These are phyloP conservation scores for Colossoma macropomum DNA, from an alignment of 2,113 vertebrate genomes.

Conservation along the genomic window DNA sequence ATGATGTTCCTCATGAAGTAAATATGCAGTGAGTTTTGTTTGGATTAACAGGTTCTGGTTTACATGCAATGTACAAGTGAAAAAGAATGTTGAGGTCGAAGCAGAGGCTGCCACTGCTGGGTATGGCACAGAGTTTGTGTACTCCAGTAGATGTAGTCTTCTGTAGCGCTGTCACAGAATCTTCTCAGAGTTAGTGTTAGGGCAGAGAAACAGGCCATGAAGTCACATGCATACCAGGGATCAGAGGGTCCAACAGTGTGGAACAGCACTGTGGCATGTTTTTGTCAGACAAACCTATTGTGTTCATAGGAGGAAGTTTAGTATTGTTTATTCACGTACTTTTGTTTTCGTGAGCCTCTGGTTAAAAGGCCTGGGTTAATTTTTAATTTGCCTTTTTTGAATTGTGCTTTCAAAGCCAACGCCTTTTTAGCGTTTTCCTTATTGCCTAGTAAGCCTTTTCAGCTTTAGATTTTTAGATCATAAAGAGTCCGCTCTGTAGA, in stretches of 20 bases:
- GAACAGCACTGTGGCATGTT: not conserved
- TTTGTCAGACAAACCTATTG: not conserved
- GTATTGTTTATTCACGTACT: not conserved
- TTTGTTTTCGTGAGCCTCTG: not conserved
- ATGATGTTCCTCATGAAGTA: not conserved
- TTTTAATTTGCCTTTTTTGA: constrained; percentile 19
- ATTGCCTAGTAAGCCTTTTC: constrained; percentile 6
- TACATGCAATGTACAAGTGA: not conserved
- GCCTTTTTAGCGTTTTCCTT: constrained; percentile 1
- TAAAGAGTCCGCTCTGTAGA: constrained; percentile 7
- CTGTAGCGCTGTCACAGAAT: not conserved
- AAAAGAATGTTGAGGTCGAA: not conserved
- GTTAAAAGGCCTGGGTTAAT: not conserved
- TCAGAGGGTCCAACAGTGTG: not conserved
- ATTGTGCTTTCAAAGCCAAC: constrained; percentile 1
- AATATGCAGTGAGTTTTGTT: not conserved
- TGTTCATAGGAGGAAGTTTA: not conserved
- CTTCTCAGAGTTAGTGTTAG: too few relatives aligned
- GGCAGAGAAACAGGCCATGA: not conserved
- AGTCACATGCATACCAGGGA: not conserved
- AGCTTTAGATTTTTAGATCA: not conserved
- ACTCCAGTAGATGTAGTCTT: not conserved
- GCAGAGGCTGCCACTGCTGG: not conserved
- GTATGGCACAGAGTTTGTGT: not conserved
- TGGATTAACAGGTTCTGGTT: not conserved